Percentiles rank a stretch among this genome's conserved stretches.
Conservation (phyloP, 2,113 vertebrate genomes). For the Planiliza haematocheilus region DNA sequence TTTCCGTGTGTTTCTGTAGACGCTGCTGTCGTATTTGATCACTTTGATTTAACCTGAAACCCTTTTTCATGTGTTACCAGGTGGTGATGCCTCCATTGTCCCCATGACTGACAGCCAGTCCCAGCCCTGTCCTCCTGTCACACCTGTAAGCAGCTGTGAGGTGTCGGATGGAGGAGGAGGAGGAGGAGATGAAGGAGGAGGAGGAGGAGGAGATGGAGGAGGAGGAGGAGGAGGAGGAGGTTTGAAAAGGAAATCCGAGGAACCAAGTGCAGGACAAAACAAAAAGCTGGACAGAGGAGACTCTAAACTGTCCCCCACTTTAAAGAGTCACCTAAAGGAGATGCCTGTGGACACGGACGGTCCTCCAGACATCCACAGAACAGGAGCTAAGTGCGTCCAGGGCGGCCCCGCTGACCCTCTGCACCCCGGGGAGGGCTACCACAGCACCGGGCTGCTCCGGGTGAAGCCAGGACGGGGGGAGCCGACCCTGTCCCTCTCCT, state of each 20-base stretch:
- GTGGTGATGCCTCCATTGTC: conserved; percentile 96
- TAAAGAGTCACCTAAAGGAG: neutral
- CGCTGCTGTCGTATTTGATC: no score
- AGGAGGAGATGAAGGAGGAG: neutral
- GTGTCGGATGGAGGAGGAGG: neutral
- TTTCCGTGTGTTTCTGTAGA: no score
- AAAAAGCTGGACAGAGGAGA: no score
- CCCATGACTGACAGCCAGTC: conserved; percentile 82
- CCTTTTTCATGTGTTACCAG: conserved; percentile 81
- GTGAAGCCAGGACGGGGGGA: conserved; percentile 94
- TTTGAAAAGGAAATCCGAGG: conserved; percentile 50
- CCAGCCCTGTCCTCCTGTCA: conserved; percentile 77
- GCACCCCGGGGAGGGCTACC: conserved; percentile 84
- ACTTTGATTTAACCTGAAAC: no score
- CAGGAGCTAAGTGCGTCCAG: conserved; percentile 93
- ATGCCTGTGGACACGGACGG: neutral
- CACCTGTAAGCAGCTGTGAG: neutral
- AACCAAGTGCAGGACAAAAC: conserved; percentile 4
- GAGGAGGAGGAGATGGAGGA: neutral
- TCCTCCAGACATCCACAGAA: conserved; percentile 86
- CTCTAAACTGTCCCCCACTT: neutral
- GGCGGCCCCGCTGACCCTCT: conserved; percentile 82
- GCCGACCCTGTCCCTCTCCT: conserved; percentile 92
- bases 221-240: neutral
- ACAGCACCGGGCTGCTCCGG: conserved; percentile 87